Conservation (phyloP, 2,113 vertebrate species). For the Mustela nigripes region DNA sequence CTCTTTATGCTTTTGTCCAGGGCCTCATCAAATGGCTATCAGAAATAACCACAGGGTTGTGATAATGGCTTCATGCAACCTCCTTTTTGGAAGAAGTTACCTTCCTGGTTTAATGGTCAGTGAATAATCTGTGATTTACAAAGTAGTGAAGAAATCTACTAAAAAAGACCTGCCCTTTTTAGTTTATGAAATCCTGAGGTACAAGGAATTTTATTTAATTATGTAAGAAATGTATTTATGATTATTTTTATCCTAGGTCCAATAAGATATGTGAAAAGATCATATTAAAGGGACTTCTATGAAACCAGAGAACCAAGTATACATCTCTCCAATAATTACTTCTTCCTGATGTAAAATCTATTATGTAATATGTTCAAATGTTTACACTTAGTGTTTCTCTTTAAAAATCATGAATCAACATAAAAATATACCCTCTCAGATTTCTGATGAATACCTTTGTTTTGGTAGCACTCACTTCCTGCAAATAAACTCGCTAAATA, state of each 20-base stretch:
- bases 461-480: background rate
- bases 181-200: background rate
- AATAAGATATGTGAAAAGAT: background rate
- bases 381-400: background rate
- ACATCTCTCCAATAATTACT: background rate
- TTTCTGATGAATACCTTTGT: background rate
- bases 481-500: background rate
- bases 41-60: conserved; percentile 42
- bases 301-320: background rate
- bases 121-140: background rate
- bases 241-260: background rate
- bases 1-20: background rate
- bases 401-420: background rate
- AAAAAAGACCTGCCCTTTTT: background rate
- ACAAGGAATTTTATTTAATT: background rate
- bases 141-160: background rate
- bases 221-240: background rate
- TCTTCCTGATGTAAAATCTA: background rate
- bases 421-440: background rate
- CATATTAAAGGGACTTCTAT: background rate
- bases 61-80: background rate
- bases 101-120: background rate
- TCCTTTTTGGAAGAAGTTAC: background rate
- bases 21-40: background rate
- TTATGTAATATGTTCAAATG: background rate